Conservation (phyloP, 2,888 invertebrate species). For the Operophtera brumata region DNA sequence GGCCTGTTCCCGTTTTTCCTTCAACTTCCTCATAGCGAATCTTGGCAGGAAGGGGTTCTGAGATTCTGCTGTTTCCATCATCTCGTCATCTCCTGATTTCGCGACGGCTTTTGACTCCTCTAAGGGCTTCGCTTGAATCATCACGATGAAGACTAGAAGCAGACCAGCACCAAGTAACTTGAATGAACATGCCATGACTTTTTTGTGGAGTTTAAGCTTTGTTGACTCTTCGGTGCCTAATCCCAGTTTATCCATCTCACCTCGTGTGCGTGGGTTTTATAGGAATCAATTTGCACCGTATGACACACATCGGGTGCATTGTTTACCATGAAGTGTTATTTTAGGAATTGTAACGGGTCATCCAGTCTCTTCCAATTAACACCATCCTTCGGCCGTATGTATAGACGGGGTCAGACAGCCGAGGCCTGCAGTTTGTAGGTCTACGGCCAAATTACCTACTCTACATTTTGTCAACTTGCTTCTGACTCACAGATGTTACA, state of each 20-base stretch:
- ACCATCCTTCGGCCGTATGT: conserved; percentile 54
- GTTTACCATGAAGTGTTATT: conserved; percentile 65
- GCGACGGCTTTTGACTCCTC: conserved; percentile 37
- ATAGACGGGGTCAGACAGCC: conserved; percentile 44
- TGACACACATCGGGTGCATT: conserved; percentile 74
- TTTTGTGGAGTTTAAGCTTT: conserved; percentile 1
- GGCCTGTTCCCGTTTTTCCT: conserved; percentile 58
- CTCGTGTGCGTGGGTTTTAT: conserved; percentile 55
- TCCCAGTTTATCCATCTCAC: conserved; percentile 51
- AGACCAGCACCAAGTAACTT: conserved; percentile 43
- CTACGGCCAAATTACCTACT: conserved; percentile 24
- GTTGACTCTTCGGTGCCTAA: conserved; percentile 42
- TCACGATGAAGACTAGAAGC: conserved; percentile 38
- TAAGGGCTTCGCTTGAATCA: conserved; percentile 46
- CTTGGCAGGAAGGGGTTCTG: conserved; percentile 69
- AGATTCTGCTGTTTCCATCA: conserved; percentile 68
- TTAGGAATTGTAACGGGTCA: conserved; percentile 73
- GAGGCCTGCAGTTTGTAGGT: conserved; percentile 23
- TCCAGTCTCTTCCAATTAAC: conserved; percentile 70
- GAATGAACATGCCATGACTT: conserved; percentile 38
- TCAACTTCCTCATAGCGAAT: conserved; percentile 67
- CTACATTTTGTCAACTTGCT: conserved; percentile 15
- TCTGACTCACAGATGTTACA: too few relatives aligned
- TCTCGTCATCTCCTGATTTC: conserved; percentile 43
- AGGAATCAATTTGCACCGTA: conserved; percentile 43